These are phyloP conservation scores for Hemicordylus capensis DNA, from an alignment of 2,113 vertebrate genomes.

Conservation along the genomic window DNA sequence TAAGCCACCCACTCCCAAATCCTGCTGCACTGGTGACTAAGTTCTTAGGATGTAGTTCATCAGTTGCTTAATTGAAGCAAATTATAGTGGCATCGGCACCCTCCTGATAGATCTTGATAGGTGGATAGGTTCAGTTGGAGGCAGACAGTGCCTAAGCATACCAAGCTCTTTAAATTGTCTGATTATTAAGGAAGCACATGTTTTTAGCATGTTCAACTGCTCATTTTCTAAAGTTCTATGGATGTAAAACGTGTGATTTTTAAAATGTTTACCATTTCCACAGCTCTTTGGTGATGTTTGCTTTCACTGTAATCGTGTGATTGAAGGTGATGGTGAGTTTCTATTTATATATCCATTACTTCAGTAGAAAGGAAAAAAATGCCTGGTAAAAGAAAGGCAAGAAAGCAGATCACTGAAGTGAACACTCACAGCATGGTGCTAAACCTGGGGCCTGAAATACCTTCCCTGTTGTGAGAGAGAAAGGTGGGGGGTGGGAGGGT, in stretches of 20 bases:
- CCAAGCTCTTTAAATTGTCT: too few relatives aligned
- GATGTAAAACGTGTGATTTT: neutral
- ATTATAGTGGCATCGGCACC: neutral
- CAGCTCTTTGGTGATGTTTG: constrained; percentile 98
- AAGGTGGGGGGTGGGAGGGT: neutral
- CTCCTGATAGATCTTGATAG: neutral
- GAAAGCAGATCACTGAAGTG: neutral
- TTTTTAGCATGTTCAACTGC: too few relatives aligned
- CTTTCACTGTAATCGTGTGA: constrained; percentile 97
- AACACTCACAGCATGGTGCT: neutral
- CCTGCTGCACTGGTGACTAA: neutral
- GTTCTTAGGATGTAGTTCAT: neutral
- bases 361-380: neutral
- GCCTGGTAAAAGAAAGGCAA: neutral
- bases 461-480: neutral
- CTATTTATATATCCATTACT: neutral
- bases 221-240: constrained; percentile 10
- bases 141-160: neutral
- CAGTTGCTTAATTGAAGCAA: neutral
- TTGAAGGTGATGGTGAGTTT: constrained; percentile 95
- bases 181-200: too few relatives aligned
- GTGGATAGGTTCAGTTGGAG: neutral
- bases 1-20: neutral
- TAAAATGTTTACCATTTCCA: constrained; percentile 22
- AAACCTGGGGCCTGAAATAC: neutral